Evolutionary conservation across 1,140 invertebrate species (phyloP).

Genomic region (Hetaerina americana): DNA sequence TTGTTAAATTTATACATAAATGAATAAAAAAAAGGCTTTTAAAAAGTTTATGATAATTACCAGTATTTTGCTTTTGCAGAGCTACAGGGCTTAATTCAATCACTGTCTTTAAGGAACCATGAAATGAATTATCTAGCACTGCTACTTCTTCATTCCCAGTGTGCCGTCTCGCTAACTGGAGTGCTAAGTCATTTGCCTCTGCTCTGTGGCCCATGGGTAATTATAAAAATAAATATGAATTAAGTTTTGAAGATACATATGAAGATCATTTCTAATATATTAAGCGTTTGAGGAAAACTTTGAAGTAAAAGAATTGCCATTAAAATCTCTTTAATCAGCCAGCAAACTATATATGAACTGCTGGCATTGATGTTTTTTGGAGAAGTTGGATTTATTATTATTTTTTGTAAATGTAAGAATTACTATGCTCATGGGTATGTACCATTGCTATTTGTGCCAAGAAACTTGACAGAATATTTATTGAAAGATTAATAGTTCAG

Average conservation of each 20-base stretch:
- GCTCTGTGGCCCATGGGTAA: constrained; percentile 29
- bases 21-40: no score
- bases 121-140: constrained; percentile 46
- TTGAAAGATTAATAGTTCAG: no score
- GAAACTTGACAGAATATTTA: no score
- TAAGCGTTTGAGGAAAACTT: background rate
- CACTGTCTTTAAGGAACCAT: constrained; percentile 39
- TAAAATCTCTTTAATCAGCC: background rate
- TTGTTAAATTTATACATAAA: no score
- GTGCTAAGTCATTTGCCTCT: constrained; percentile 50
- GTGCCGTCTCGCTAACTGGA: constrained; percentile 40
- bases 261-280: background rate
- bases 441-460: no score
- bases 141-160: constrained; percentile 42
- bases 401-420: no score
- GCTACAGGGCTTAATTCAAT: constrained; percentile 47
- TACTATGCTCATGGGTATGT: no score
- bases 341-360: no score
- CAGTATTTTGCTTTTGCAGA: constrained; percentile 28
- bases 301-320: background rate
- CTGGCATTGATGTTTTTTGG: no score
- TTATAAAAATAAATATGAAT: background rate
- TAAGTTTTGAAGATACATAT: background rate
- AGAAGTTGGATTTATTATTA: no score
- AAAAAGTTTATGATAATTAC: constrained; percentile 21